These are phyloP conservation scores for Rhincodon typus DNA, from an alignment of 2,797 vertebrate genomes.

Conservation along the genomic window DNA sequence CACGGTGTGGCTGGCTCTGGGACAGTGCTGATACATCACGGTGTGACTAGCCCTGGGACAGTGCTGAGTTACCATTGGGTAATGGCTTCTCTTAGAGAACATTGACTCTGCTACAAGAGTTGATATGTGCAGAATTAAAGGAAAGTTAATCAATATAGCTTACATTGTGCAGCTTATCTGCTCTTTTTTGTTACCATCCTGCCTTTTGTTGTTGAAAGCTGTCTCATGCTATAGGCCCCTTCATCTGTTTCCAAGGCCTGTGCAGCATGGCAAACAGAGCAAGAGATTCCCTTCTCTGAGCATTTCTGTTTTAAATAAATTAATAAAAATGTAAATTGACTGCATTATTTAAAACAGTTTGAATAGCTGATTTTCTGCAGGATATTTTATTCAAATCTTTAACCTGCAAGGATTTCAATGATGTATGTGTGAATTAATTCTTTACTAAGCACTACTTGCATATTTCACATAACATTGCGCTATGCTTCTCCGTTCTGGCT, in stretches of 20 bases:
- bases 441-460: slow-evolving; percentile 48
- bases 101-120: background rate
- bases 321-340: background rate
- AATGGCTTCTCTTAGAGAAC: background rate
- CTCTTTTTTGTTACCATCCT: background rate
- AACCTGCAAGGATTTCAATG: slow-evolving; percentile 4
- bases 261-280: background rate
- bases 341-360: background rate
- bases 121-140: background rate
- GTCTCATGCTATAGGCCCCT: background rate
- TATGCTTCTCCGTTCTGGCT: slow-evolving; percentile 29
- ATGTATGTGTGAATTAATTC: slow-evolving; percentile 48
- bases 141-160: background rate
- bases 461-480: slow-evolving; percentile 45
- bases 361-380: background rate
- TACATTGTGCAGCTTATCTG: background rate
- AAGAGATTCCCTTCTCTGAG: no score
- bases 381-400: background rate
- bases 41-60: background rate
- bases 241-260: background rate
- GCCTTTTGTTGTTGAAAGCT: background rate
- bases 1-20: no score
- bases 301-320: background rate
- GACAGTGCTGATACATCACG: background rate
- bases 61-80: background rate